phyloP scores from a whole-genome alignment of 2,113 vertebrate genomes.

The Thamnaconus septentrionalis region DNA sequence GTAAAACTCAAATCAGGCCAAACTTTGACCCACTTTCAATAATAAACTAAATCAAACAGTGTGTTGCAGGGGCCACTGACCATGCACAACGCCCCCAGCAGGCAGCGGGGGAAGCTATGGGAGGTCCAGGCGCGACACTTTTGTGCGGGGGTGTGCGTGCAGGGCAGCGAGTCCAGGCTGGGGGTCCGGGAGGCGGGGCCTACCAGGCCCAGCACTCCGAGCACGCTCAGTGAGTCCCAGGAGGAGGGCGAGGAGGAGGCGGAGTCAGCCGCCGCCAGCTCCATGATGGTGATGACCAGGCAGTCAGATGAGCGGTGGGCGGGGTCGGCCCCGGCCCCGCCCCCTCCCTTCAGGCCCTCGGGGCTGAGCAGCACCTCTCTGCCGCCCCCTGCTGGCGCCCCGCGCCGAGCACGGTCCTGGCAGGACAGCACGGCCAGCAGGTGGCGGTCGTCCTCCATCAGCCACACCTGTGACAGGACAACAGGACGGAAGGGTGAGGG shows the following conservation, averaged over 20 bases:
- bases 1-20: no score
- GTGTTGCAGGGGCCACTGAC: slow-evolving; percentile 45
- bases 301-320: slow-evolving; percentile 79
- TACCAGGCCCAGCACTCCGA: slow-evolving; percentile 78
- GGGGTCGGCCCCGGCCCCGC: slow-evolving; percentile 1
- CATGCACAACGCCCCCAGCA: slow-evolving; percentile 84
- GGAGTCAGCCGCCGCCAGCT: slow-evolving; percentile 54
- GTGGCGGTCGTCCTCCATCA: slow-evolving; percentile 80
- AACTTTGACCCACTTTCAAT: no score
- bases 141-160: slow-evolving; percentile 64
- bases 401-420: slow-evolving; percentile 60
- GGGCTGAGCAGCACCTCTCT: slow-evolving; percentile 83
- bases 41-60: no score
- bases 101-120: slow-evolving; percentile 76
- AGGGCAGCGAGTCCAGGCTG: slow-evolving; percentile 77
- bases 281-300: slow-evolving; percentile 88
- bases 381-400: not conserved
- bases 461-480: slow-evolving; percentile 65
- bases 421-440: slow-evolving; percentile 76
- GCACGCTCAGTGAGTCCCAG: slow-evolving; percentile 75
- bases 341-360: slow-evolving; percentile 63
- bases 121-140: slow-evolving; percentile 79
- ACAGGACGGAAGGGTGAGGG: not conserved
- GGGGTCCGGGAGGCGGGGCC: slow-evolving; percentile 64
- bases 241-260: slow-evolving; percentile 68